Evolutionary conservation across 2,888 invertebrate genomes (phyloP).

Genomic region (Zeuzera pyrina): DNA sequence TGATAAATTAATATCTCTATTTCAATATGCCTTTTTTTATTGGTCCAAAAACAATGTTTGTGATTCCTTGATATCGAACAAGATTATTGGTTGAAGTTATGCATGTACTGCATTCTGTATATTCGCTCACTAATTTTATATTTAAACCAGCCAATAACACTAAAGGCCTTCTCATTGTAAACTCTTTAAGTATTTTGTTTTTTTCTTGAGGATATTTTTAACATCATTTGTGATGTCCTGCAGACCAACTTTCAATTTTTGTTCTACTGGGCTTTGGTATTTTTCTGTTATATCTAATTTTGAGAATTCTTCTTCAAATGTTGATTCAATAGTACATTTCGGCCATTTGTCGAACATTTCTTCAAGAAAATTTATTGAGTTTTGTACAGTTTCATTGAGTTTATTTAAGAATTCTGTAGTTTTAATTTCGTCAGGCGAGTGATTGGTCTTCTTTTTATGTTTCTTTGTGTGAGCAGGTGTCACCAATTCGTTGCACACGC

Average conservation of each 20-base stretch:
- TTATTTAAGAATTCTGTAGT: conserved; percentile 38
- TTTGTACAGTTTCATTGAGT: conserved; percentile 43
- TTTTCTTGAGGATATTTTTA: conserved; percentile 65
- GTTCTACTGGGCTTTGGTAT: conserved; percentile 49
- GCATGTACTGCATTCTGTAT: too few species aligned
- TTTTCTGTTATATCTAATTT: conserved; percentile 44
- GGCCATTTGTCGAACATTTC: conserved; percentile 57
- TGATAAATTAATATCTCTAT: too few species aligned
- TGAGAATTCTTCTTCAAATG: conserved; percentile 46
- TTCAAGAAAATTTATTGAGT: conserved; percentile 44
- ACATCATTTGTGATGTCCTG: conserved; percentile 65
- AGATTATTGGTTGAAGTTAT: too few species aligned
- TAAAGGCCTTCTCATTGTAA: conserved; percentile 27
- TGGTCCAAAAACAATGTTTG: too few species aligned
- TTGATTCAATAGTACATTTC: conserved; percentile 15
- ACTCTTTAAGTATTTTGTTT: conserved; percentile 67
- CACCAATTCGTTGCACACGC: conserved; percentile 67
- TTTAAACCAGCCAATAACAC: too few species aligned
- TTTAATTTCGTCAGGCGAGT: conserved; percentile 55
- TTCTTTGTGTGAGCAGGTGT: conserved; percentile 68
- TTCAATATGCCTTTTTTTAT: too few species aligned
- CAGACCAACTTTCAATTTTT: conserved; percentile 62
- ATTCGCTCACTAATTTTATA: too few species aligned
- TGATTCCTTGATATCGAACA: too few species aligned
- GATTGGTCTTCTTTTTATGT: conserved; percentile 69